Conservation (phyloP, 2,797 vertebrate genomes). For the Sebastes paucispinis region DNA sequence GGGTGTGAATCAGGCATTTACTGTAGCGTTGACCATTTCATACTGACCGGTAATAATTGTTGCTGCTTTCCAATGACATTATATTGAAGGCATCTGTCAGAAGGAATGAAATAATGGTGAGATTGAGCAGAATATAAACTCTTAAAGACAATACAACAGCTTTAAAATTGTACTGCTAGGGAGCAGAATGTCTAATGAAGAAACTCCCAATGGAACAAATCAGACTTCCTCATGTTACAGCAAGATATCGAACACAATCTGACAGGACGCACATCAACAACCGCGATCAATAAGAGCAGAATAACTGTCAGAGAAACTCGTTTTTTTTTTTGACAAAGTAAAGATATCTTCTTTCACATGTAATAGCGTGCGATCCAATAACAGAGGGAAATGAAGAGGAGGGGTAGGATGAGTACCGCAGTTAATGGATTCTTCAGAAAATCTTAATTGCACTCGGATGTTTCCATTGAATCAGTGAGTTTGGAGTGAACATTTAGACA, state of each 20-base stretch:
- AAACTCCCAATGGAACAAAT: neutral
- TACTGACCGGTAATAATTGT: conserved; percentile 96
- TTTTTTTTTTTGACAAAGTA: conserved; percentile 12
- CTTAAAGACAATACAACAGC: neutral
- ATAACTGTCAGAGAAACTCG: neutral
- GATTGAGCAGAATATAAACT: neutral
- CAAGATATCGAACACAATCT: neutral
- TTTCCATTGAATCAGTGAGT: neutral
- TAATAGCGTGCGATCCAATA: conserved; percentile 53
- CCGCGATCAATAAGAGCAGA: conserved; percentile 15
- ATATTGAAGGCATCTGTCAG: conserved; percentile 94
- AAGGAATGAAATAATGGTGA: conserved; percentile 35
- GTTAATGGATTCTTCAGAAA: conserved; percentile 43
- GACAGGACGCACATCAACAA: neutral
- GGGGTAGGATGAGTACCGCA: neutral
- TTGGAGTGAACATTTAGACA: neutral
- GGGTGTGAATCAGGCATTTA: neutral
- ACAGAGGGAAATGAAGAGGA: neutral
- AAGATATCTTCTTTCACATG: conserved; percentile 65
- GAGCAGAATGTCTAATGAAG: neutral
- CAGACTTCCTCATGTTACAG: neutral
- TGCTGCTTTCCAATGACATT: conserved; percentile 87
- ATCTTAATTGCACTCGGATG: neutral
- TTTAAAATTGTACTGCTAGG: too few relatives aligned
- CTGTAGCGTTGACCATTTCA: neutral